Conservation (phyloP, 2,797 vertebrate genomes). For the Erpetoichthys calabaricus region DNA sequence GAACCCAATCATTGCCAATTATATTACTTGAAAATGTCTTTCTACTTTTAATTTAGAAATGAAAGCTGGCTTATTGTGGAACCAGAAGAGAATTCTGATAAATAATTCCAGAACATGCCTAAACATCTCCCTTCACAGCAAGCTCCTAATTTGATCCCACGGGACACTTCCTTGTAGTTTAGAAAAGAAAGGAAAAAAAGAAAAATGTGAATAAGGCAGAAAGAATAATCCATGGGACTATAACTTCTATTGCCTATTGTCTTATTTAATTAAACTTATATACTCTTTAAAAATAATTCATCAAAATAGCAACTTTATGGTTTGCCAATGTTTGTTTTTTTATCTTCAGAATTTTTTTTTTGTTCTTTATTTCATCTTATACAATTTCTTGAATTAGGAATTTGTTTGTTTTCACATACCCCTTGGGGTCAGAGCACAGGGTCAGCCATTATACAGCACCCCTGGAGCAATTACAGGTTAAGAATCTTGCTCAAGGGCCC, state of each 20-base stretch:
- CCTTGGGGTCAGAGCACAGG: too few species aligned
- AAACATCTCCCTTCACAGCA: conserved; percentile 61
- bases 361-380: too few species aligned
- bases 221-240: background rate
- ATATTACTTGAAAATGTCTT: conserved; percentile 50
- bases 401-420: too few species aligned
- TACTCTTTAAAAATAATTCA: conserved; percentile 7
- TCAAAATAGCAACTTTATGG: background rate
- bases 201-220: too few species aligned
- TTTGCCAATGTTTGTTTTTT: background rate
- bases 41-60: conserved; percentile 53
- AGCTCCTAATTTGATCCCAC: conserved; percentile 66
- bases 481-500: too few species aligned
- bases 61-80: conserved; percentile 56
- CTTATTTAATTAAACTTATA: background rate
- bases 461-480: too few species aligned
- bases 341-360: too few species aligned
- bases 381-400: too few species aligned
- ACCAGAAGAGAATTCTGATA: conserved; percentile 56
- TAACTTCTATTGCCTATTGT: conserved; percentile 13
- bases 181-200: too few species aligned
- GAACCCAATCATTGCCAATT: conserved; percentile 57
- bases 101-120: conserved; percentile 64
- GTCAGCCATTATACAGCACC: too few species aligned
- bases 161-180: conserved; percentile 48